Conservation (phyloP, 2,113 vertebrate genomes). For the Brachyistius frenatus region DNA sequence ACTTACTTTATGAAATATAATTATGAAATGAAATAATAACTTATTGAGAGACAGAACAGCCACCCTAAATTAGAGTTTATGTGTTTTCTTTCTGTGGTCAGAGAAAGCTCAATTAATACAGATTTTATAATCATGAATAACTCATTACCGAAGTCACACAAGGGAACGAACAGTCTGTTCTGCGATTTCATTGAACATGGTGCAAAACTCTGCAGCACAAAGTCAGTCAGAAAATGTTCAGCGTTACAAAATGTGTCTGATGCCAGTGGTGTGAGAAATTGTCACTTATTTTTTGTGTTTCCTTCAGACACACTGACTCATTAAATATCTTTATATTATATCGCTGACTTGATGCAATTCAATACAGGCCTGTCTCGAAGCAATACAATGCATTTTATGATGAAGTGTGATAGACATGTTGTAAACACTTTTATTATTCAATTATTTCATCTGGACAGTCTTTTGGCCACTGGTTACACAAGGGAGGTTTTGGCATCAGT, state of each 20-base stretch:
- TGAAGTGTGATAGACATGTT: constrained; percentile 50
- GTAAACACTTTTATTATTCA: constrained; percentile 62
- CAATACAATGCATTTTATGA: constrained; percentile 40
- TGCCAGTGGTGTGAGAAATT: constrained; percentile 12
- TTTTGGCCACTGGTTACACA: constrained; percentile 40
- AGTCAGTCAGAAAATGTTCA: background rate
- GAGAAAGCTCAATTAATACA: constrained; percentile 64
- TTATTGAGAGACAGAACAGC: constrained; percentile 39
- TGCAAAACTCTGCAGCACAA: background rate
- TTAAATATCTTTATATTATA: constrained; percentile 22
- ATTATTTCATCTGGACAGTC: constrained; percentile 60
- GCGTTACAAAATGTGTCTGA: background rate
- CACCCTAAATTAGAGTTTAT: constrained; percentile 41
- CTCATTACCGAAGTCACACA: constrained; percentile 36
- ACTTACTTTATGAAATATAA: constrained; percentile 38
- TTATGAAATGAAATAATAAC: constrained; percentile 37
- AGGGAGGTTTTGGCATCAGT: constrained; percentile 36
- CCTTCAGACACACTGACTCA: background rate
- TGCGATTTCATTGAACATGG: constrained; percentile 17
- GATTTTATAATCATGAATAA: constrained; percentile 59
- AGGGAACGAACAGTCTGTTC: constrained; percentile 25
- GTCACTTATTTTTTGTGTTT: background rate
- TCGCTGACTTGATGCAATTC: constrained; percentile 24
- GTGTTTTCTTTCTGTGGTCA: constrained; percentile 31
- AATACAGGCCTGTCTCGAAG: constrained; percentile 1